phyloP scores from a whole-genome alignment of 2,113 vertebrate species.

The Pelmatolapia mariae region DNA sequence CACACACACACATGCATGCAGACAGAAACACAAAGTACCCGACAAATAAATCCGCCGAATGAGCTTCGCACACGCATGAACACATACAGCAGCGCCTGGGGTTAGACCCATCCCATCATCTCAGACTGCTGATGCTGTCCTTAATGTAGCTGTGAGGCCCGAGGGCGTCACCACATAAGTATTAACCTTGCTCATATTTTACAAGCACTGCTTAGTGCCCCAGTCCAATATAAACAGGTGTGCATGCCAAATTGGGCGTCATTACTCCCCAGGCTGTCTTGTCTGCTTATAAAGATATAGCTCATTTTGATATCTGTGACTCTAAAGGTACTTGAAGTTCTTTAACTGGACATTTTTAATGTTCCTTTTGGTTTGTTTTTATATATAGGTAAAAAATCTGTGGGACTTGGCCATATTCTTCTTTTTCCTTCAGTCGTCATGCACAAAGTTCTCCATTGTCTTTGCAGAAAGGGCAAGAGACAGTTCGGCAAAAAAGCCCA shows the following conservation, averaged over 20 bases:
- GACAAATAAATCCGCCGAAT: not conserved
- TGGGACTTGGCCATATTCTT: not conserved
- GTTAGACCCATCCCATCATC: slow-evolving; percentile 34
- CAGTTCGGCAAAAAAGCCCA: not conserved
- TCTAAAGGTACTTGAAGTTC: slow-evolving; percentile 44
- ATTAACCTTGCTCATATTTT: slow-evolving; percentile 74
- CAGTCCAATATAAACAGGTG: slow-evolving; percentile 73
- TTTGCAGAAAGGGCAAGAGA: not conserved
- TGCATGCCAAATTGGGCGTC: slow-evolving; percentile 57
- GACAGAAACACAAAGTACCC: not conserved
- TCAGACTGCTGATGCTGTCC: slow-evolving; percentile 65
- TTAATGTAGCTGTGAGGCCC: slow-evolving; percentile 56
- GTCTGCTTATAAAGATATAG: slow-evolving; percentile 35
- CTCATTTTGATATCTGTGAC: slow-evolving; percentile 36
- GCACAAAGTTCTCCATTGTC: not conserved
- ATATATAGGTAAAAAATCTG: not conserved
- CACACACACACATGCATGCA: not conserved
- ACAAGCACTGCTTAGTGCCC: slow-evolving; percentile 41
- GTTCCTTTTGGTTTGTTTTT: not conserved
- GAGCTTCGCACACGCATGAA: not conserved
- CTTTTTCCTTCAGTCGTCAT: not conserved
- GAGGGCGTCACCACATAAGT: slow-evolving; percentile 63
- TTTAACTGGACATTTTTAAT: not conserved
- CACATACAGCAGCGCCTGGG: slow-evolving; percentile 13
- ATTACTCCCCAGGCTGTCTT: slow-evolving; percentile 54